Base-by-base conservation (phyloP, 2,888 invertebrate genomes). In the Creontiades dilutus region DNA sequence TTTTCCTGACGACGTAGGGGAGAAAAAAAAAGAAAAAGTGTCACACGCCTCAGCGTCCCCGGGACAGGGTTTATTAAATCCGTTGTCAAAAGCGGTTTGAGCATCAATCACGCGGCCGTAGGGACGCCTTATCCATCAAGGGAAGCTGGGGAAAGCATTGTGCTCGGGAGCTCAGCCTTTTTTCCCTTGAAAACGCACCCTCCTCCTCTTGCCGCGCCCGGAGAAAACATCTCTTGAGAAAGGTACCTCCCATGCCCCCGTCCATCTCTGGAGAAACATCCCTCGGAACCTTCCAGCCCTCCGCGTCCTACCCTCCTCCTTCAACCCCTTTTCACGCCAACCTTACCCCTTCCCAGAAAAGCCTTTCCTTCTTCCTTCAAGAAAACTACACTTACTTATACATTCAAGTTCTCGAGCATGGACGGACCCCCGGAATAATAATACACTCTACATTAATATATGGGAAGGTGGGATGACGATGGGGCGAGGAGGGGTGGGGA, bases 361-460 rank as follows among this genome's bases (percentile, higher is more conserved):
- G 68, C 68, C 68, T 68, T 37, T 37, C 68, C 23, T 68, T 68
- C 61, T 68, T 81, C 52, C 90, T 86, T 81, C 90, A 90, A 91
- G 91, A 91, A 91, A 91, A 91, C 91, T 91, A 90, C 91, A 91
- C 91, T 92, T 92, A 92, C 92, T 92, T 92, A 92, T 92, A 89
- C 92, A 92, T 92, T 92, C 92, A 92, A 92, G 91, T 91, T 91
- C 91, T 91, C 91, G 90, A 91, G 91, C 91, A 89, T 91, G 92
- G 91, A 91, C 91, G 91, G 91, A 92, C 91, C 91, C 91, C 48
- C 91, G 91, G 92, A 92, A 92, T 92, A 92, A 92, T 94, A 94
- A 94, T 94, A 94, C 94, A 94, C 94, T 94, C 94, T 94, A 94
- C 94, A 94, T 94, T 94, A 94, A 92, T 92, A 92, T 92, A 92